A percentile compares a stretch with the other conserved stretches of the same genome.
Conservation (phyloP, 1,140 invertebrate species). For the Pogonognathellus flavescens region DNA sequence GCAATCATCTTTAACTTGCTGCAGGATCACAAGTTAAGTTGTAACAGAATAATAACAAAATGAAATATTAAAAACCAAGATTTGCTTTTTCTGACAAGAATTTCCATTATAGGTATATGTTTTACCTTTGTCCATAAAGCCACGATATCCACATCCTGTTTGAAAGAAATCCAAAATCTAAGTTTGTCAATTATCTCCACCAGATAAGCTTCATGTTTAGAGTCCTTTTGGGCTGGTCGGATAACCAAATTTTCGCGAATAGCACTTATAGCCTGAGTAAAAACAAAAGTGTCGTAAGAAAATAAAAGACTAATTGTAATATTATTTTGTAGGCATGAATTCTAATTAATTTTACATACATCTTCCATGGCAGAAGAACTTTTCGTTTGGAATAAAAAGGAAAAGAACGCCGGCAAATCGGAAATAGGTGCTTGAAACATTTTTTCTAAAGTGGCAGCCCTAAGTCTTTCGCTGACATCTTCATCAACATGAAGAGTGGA, state of each 20-base stretch:
- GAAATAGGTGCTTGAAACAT: conserved; percentile 52
- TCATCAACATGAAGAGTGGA: conserved; percentile 57
- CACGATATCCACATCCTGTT: neutral
- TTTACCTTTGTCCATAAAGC: conserved; percentile 31
- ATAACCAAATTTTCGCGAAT: conserved; percentile 61
- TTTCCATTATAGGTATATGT: neutral
- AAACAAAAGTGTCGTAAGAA: no score
- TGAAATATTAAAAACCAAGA: neutral
- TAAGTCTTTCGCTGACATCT: conserved; percentile 42
- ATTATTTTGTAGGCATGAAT: conserved; percentile 39
- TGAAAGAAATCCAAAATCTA: neutral
- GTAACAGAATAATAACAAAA: no score
- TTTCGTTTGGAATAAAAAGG: conserved; percentile 53
- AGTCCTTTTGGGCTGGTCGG: neutral
- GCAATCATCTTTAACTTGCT: conserved; percentile 55
- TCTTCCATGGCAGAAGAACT: conserved; percentile 15
- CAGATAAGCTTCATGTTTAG: neutral
- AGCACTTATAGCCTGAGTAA: conserved; percentile 43
- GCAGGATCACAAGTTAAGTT: neutral
- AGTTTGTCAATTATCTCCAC: neutral
- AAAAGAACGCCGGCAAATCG: conserved; percentile 62
- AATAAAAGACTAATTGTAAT: no score
- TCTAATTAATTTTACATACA: conserved; percentile 30
- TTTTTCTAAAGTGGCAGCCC: conserved; percentile 54
- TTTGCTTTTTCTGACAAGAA: no score